Base-by-base conservation (phyloP, 2,797 vertebrate species). In the Pitangus sulphuratus region DNA sequence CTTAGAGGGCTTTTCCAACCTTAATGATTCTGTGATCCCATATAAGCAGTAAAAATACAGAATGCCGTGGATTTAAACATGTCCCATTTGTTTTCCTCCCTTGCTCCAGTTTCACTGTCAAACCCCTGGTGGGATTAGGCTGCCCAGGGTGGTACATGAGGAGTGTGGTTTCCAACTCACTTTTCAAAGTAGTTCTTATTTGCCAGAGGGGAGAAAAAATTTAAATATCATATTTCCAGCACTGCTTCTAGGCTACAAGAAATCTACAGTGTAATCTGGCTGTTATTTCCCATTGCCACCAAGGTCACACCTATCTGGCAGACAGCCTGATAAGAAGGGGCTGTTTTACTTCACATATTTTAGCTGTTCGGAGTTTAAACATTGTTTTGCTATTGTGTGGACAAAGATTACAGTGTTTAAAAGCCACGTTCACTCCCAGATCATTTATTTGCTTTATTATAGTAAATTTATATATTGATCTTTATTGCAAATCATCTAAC, bases 41-140 rank as follows among this genome's bases (percentile, higher is more conserved):
- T 18, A 7, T 17, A 50, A 33, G 37, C 69, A 84, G 11, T 26
- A 8, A 9, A 58, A 89, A 33, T 42, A 31, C 5, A 50, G n/a
- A 75, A 51, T 11, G 3, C 25, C 11, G 1, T 7, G 35, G 48
- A 15, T 87, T 54, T 51, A 65, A 81, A 47, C 0, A 0, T 10
- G 4, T 15, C 51, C 44, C 24, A 1, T 70, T 48, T 50, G 16
- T 83, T 92, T 65, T 60, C 51, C 33, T 72, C 35, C 2, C 40
- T 54, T 22, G 2, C 4, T 44, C 35, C 30, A 6, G 5, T 37
- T 35, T 79, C 70, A 17, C 66, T 33, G 25, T 31, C 48, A 42
- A 58, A 39, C 3, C 2, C 30, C 48, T 26, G 5, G 18, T 30
- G 42, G 16, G 13, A 3, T n/a, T 19, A 35, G 19, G 13, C 22